Percentiles rank a stretch among this genome's conserved stretches.
phyloP scores from a whole-genome alignment of 2,888 invertebrate genomes.

The Idaea straminata region DNA sequence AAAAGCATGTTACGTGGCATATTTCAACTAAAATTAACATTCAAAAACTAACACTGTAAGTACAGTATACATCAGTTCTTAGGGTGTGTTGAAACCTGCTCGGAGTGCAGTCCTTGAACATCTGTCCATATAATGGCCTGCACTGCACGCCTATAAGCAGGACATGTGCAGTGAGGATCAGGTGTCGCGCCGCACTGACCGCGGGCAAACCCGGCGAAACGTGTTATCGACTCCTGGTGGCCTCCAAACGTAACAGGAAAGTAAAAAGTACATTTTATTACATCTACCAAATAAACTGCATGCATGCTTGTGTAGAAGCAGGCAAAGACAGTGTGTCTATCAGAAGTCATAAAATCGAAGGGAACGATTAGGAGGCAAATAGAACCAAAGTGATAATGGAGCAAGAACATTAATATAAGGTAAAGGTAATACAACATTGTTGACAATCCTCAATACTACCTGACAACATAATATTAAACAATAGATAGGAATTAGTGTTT shows the following conservation, averaged over 20 bases:
- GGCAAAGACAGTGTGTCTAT: slow-evolving; percentile 20
- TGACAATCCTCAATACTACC: slow-evolving; percentile 41
- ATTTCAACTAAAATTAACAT: background rate
- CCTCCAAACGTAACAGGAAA: slow-evolving; percentile 46
- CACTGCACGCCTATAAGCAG: slow-evolving; percentile 30
- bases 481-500: slow-evolving; percentile 41
- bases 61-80: background rate
- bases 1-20: background rate
- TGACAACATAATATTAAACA: no score
- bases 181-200: slow-evolving; percentile 75
- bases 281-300: slow-evolving; percentile 19
- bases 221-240: slow-evolving; percentile 47
- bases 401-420: background rate
- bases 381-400: slow-evolving; percentile 37
- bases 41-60: background rate
- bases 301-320: background rate
- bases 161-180: slow-evolving; percentile 69
- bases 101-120: slow-evolving; percentile 48
- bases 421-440: slow-evolving; percentile 47
- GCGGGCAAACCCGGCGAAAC: slow-evolving; percentile 63
- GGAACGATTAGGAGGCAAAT: slow-evolving; percentile 38
- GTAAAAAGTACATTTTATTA: slow-evolving; percentile 51
- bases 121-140: slow-evolving; percentile 46
- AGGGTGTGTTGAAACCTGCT: slow-evolving; percentile 36
- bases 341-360: slow-evolving; percentile 25